A percentile compares a stretch with the other conserved stretches of the same genome.
These are phyloP conservation scores for Plagodis pulveraria DNA, from an alignment of 2,888 invertebrate species.

Conservation along the genomic window DNA sequence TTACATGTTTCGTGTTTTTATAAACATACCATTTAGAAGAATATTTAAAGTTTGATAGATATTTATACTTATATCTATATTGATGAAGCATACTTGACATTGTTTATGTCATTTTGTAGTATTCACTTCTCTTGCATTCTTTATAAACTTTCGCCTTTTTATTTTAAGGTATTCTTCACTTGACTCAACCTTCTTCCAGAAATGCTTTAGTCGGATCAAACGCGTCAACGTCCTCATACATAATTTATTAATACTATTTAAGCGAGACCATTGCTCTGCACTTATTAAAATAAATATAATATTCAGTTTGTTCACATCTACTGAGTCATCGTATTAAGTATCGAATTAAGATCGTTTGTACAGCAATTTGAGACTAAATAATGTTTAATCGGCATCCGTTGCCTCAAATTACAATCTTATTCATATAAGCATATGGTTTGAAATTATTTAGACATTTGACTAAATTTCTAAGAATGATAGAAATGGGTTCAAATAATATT, in stretches of 20 bases:
- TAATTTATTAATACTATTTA: conserved; percentile 32
- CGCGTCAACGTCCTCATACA: conserved; percentile 34
- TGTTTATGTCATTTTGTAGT: too few species aligned
- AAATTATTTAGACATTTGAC: not conserved
- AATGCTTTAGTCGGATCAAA: not conserved
- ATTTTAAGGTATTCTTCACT: too few species aligned
- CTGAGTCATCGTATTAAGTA: conserved; percentile 34
- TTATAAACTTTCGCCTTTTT: too few species aligned
- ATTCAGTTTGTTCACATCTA: conserved; percentile 39
- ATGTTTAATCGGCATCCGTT: conserved; percentile 9
- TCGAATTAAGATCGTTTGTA: conserved; percentile 37
- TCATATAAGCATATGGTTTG: conserved; percentile 3
- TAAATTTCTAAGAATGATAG: too few species aligned
- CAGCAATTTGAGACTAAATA: conserved; percentile 31
- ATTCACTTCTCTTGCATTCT: too few species aligned
- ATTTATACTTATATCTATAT: too few species aligned
- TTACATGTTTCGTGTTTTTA: too few species aligned
- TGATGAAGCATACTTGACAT: too few species aligned
- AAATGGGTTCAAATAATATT: too few species aligned
- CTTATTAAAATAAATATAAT: conserved; percentile 35
- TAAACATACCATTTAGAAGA: too few species aligned
- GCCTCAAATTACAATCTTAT: conserved; percentile 11
- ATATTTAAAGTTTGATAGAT: too few species aligned
- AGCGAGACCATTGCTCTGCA: conserved; percentile 34
- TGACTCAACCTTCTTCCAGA: too few species aligned